phyloP scores from a whole-genome alignment of 2,888 invertebrate genomes.

The Coremacera marginata region DNA sequence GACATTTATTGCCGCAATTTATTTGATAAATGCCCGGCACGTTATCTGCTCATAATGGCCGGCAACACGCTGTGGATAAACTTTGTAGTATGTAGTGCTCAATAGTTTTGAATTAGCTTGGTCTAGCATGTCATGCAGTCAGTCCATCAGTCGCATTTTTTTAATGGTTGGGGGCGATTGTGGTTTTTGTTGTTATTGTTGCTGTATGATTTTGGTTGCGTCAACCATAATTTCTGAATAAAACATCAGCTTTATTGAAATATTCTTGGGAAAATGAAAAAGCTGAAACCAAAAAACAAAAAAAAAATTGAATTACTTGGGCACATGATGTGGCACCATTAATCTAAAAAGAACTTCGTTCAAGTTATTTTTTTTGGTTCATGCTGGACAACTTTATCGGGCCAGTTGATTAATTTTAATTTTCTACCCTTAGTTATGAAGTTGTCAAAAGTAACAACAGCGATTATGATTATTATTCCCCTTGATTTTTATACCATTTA shows the following conservation, averaged over 20 bases:
- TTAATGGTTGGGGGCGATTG: background rate
- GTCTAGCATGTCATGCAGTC: background rate
- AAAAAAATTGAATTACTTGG: too few species aligned
- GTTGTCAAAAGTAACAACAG: too few species aligned
- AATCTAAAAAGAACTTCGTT: too few species aligned
- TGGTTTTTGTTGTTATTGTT: background rate
- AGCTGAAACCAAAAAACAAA: too few species aligned
- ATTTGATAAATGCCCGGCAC: constrained; percentile 59
- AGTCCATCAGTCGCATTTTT: background rate
- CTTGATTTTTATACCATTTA: too few species aligned
- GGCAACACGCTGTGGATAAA: background rate
- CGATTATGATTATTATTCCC: too few species aligned
- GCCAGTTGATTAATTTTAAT: too few species aligned
- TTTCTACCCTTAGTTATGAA: too few species aligned
- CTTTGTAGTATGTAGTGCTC: background rate
- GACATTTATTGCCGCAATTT: constrained; percentile 64
- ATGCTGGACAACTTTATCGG: too few species aligned
- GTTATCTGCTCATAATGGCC: constrained; percentile 11
- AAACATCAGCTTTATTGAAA: constrained; percentile 7
- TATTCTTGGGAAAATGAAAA: background rate
- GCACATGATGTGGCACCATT: too few species aligned
- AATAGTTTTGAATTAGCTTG: constrained; percentile 8
- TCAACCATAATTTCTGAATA: constrained; percentile 1
- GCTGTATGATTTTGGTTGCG: background rate
- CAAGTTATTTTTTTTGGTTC: too few species aligned